Evolutionary conservation across 2,888 invertebrate genomes (phyloP), one percentile per base, ranked within the genome.

Genomic region (Epistrophella euchroma): DNA sequence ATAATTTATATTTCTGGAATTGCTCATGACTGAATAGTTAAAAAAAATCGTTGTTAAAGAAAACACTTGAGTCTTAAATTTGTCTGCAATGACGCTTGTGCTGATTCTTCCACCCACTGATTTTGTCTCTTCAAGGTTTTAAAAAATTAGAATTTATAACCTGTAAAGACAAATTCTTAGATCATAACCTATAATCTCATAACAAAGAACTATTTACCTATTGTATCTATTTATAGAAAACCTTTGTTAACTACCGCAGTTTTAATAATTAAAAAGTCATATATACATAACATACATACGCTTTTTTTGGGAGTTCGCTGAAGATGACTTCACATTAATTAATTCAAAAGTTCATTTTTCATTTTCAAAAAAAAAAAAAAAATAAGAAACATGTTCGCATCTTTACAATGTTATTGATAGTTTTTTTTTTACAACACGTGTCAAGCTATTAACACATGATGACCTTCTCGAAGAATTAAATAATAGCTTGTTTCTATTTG

Each of bases 381-480:
- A 19, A 3, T 19, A 19, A 35, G 11, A 37, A 58, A 35, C 13
- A 58, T 58, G 58, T 58, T 37, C 17, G 13, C 35, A 19, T 13
- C 19, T 58, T 58, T n/a, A 7, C 1, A 43, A 2, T 43, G 7
- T 43, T 3, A 37, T 35, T 17, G 5, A 19, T 32, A n/a, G 9
- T 19, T 19, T 19, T 58, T 17, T 17, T 17, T 13, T 56, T 35
- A 19, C 35, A 19, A 37, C 58, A 37, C 35, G 19, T 37, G 58
- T 58, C 17, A 37, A 19, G 17, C 13, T 5, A 58, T 13, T 19
- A 58, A 35, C 19, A 58, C 13, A n/a, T n/a, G n/a, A n/a, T 22
- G 58, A 58, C 58, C 58, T 58, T 58, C 35, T 58, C 19, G 58
- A 58, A 19, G 35, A 37, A 37, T 19, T 35, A 37, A 58, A 58